Evolutionary conservation across 2,113 vertebrate genomes (phyloP).

Genomic region (Lonchura striata): DNA sequence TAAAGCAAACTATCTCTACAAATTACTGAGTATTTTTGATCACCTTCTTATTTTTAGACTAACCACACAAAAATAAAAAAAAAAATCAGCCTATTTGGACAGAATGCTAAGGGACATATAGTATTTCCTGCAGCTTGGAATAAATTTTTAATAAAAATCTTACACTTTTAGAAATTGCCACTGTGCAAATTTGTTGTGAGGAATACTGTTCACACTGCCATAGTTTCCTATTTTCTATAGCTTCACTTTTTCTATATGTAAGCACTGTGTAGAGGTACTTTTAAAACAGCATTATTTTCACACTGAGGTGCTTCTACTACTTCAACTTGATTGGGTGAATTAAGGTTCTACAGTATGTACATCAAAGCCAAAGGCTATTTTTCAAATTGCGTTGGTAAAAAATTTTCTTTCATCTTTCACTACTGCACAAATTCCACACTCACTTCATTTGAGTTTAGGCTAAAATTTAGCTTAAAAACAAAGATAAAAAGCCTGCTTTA

Average conservation of each 20-base stretch:
- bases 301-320: background rate
- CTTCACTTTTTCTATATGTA: background rate
- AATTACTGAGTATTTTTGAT: background rate
- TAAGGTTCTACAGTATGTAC: background rate
- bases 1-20: background rate
- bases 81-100: background rate
- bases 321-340: background rate
- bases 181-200: background rate
- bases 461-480: background rate
- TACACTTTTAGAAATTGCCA: background rate
- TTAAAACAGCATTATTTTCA: background rate
- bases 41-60: background rate
- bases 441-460: background rate
- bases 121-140: background rate
- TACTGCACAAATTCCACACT: background rate
- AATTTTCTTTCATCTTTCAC: background rate
- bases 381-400: background rate
- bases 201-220: background rate
- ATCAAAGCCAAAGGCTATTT: background rate
- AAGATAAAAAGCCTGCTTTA: background rate
- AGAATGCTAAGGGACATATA: background rate
- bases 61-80: background rate
- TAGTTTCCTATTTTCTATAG: background rate
- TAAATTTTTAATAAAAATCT: background rate
- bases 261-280: background rate